phyloP scores from a whole-genome alignment of 2,888 invertebrate genomes.

The Atethmia centrago region DNA sequence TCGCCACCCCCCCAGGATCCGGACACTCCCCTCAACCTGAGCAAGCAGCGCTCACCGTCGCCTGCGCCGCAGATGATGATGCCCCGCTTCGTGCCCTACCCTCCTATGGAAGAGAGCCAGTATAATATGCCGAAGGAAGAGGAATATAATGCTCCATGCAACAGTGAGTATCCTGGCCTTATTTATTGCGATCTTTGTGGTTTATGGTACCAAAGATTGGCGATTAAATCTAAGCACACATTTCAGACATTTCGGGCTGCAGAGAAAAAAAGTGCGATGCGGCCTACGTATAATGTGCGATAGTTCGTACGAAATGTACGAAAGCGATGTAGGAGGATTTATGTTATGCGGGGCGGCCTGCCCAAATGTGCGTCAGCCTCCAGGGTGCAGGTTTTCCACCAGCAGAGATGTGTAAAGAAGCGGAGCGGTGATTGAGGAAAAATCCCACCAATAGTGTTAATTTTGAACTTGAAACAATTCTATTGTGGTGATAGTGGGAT shows the following conservation, averaged over 20 bases:
- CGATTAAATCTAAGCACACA: neutral
- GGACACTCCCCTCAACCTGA: conserved; percentile 96
- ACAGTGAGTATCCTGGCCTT: conserved; percentile 77
- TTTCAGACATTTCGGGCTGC: neutral
- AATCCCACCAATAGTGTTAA: neutral
- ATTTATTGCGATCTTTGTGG: neutral
- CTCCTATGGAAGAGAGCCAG: conserved; percentile 85
- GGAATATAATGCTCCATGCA: conserved; percentile 83
- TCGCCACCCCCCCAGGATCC: conserved; percentile 92
- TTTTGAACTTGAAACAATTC: neutral
- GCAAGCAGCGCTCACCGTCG: conserved; percentile 94
- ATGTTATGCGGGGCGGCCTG: neutral
- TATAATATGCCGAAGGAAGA: conserved; percentile 87
- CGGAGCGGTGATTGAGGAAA: no score
- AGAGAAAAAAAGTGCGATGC: neutral
- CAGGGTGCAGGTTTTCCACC: neutral
- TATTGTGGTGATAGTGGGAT: no score
- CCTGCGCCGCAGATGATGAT: conserved; percentile 90
- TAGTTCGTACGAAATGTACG: neutral
- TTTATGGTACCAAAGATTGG: neutral
- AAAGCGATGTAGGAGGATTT: neutral
- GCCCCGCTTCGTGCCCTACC: conserved; percentile 88
- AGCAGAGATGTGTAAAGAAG: neutral
- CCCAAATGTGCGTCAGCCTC: neutral
- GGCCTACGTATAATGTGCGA: neutral